Evolutionary conservation across 2,888 invertebrate genomes (phyloP), one percentile per base, ranked within the genome.

Genomic region (Vandiemenella viatica): DNA sequence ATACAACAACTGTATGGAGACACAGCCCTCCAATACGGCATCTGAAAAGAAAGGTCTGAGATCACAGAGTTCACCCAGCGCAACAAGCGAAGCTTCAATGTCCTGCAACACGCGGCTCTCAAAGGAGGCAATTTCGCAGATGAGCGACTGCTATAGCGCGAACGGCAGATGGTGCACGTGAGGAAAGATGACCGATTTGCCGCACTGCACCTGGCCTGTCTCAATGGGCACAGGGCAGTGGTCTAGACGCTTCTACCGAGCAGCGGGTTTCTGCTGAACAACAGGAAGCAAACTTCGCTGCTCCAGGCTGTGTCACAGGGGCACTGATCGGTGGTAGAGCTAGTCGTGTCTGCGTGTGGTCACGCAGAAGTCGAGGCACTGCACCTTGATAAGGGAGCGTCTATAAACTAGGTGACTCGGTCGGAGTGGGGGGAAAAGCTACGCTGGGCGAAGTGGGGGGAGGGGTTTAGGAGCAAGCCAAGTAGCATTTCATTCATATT

Each of bases 111-210:
- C 62, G 87, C 88, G 1, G 85, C 88, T 0, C 70, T 89, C 17
- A 89, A 89, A 63, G 89, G 89, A 42, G 88, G 89, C 61, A 77
- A 79, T 50, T 76, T 78, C 58, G 88, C 88, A 0, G 79, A 82
- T 1, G 78, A 78, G 56, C 75, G 76, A 54, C 70, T 88, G 23
- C 67, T 88, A 16, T 69, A 70, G 22, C 74, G 80, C 54, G 79
- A 83, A 4, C 72, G 82, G 20, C 81, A 84, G 59, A 67, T 87
- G 50, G 85, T 87, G 1, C 83, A 89, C 60, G 78, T 82, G 8
- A 84, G 83, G 60, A 90, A 89, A 61, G 87, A 89, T 57, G 89
- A 90, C 62, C 89, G 89, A 0, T 90, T 89, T 64, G 80, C 86
- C 0, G 83, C 88, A 0, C 67, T 89, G n/a, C 89, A 89, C 66